phyloP scores from a whole-genome alignment of 2,888 invertebrate species.

The Mesoligia furuncula region DNA sequence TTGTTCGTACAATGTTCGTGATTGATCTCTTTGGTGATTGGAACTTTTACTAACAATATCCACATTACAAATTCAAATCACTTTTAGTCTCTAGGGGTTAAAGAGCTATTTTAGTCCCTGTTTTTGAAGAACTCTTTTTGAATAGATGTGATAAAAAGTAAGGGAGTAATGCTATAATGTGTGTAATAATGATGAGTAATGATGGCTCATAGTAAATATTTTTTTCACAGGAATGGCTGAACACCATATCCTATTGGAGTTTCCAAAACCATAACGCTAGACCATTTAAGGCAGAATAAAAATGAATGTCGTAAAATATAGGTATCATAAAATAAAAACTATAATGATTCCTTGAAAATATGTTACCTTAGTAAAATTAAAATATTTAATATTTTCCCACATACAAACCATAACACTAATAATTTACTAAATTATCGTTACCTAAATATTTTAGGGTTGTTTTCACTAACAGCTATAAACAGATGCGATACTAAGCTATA shows the following conservation, averaged over 20 bases:
- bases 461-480: conserved; percentile 33
- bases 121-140: too few relatives aligned
- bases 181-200: neutral
- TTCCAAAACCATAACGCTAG: conserved; percentile 23
- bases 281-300: conserved; percentile 28
- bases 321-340: conserved; percentile 48
- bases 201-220: neutral
- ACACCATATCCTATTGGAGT: neutral
- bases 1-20: too few relatives aligned
- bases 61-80: too few relatives aligned
- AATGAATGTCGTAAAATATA: conserved; percentile 33
- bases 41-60: too few relatives aligned
- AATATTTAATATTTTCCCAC: conserved; percentile 62
- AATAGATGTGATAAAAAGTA: too few relatives aligned
- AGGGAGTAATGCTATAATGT: neutral
- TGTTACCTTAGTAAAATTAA: conserved; percentile 44
- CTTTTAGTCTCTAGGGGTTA: too few relatives aligned
- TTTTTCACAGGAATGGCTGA: neutral
- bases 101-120: too few relatives aligned
- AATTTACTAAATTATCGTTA: conserved; percentile 71
- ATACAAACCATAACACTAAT: conserved; percentile 54
- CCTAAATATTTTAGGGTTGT: conserved; percentile 59
- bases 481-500: conserved; percentile 9
- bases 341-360: conserved; percentile 52
- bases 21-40: too few relatives aligned